These are phyloP conservation scores for Eupeodes latifasciatus DNA, from an alignment of 2,888 invertebrate genomes.

Conservation along the genomic window DNA sequence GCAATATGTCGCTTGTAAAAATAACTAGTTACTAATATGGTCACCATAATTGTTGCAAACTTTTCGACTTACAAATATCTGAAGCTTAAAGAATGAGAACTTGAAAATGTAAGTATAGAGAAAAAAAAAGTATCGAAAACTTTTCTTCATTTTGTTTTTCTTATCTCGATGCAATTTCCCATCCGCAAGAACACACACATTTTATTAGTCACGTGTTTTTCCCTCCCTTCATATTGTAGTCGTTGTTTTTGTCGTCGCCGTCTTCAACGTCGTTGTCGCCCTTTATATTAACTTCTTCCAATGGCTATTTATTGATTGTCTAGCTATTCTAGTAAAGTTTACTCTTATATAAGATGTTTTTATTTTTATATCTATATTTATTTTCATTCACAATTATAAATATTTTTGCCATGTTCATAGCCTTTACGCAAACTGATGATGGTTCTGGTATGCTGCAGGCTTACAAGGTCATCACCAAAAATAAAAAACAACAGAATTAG, in stretches of 20 bases:
- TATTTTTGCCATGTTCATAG: conserved; percentile 50
- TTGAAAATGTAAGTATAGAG: conserved; percentile 28
- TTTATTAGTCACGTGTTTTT: conserved; percentile 70
- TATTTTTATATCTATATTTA: conserved; percentile 9
- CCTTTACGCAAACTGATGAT: background rate
- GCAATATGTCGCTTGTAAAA: no score
- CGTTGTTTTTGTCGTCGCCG: background rate
- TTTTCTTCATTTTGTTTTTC: conserved; percentile 14
- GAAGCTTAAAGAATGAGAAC: background rate
- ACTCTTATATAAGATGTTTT: background rate
- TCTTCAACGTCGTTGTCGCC: background rate
- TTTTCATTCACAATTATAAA: conserved; percentile 34
- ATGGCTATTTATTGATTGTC: conserved; percentile 74
- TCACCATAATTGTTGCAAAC: background rate
- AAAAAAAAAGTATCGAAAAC: background rate
- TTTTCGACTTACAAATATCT: background rate
- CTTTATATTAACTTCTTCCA: conserved; percentile 42
- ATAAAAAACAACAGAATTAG: background rate
- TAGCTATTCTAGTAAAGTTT: background rate
- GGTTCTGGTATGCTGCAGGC: conserved; percentile 47
- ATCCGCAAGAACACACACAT: conserved; percentile 61
- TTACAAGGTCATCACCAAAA: conserved; percentile 54
- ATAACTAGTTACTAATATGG: background rate
- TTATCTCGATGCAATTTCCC: conserved; percentile 29
- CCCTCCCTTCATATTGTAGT: background rate